These are phyloP conservation scores for Nannoperca obscura DNA, from an alignment of 2,797 vertebrate species.

Conservation along the genomic window DNA sequence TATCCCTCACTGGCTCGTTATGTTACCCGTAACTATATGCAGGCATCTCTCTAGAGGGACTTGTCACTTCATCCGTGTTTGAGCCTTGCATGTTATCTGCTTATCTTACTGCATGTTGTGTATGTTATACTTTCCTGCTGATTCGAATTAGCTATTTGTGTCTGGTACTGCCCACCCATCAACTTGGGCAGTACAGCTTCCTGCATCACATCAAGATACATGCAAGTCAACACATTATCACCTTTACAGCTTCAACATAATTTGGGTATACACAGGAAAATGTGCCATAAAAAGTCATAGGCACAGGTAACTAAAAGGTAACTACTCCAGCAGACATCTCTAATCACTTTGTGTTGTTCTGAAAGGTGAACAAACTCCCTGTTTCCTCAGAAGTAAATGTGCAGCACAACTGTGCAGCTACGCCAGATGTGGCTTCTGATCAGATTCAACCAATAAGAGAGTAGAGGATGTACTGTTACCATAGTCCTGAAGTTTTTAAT, in stretches of 20 bases:
- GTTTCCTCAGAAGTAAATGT: neutral
- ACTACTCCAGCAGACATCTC: neutral
- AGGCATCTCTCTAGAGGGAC: constrained; percentile 23
- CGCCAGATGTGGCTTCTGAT: neutral
- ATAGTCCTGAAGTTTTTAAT: constrained; percentile 15
- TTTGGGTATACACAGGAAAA: neutral
- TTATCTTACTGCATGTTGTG: constrained; percentile 18
- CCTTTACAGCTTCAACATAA: neutral
- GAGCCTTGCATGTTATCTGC: constrained; percentile 9
- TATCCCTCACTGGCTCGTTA: constrained; percentile 54
- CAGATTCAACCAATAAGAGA: neutral
- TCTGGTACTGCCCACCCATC: neutral
- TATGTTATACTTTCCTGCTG: neutral
- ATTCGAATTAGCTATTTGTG: neutral
- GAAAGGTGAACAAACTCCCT: neutral
- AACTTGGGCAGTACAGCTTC: no score
- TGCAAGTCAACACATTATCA: neutral
- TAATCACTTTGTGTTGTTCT: neutral
- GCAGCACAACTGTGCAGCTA: neutral
- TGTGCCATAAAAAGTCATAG: neutral
- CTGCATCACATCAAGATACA: neutral
- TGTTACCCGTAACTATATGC: constrained; percentile 33
- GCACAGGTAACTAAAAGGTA: neutral
- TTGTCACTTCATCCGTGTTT: constrained; percentile 13
- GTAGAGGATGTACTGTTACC: neutral